Percentiles rank a stretch among this genome's conserved stretches.
Evolutionary conservation across 1,140 invertebrate genomes (phyloP).

Genomic region (Riptortus pedestris): DNA sequence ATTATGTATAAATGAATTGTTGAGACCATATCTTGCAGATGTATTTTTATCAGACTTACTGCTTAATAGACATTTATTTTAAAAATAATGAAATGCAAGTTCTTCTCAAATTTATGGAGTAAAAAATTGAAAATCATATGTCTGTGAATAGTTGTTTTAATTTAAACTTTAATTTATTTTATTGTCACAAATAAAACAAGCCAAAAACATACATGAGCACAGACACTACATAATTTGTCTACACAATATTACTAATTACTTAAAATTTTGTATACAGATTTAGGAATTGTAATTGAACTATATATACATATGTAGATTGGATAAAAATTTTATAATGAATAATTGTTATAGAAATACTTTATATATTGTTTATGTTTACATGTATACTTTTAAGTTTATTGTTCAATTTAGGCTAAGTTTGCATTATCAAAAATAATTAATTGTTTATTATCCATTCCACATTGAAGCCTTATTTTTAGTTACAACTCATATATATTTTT

Average conservation of each 20-base stretch:
- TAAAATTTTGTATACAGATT: neutral
- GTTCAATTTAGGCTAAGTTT: neutral
- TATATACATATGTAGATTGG: neutral
- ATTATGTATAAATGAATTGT: slow-evolving; percentile 14
- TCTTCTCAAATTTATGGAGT: too few species aligned
- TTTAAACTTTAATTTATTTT: neutral
- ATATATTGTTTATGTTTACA: slow-evolving; percentile 7
- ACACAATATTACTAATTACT: too few species aligned
- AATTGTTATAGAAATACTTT: neutral
- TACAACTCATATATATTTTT: neutral
- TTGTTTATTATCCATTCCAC: slow-evolving; percentile 2
- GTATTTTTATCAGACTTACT: too few species aligned
- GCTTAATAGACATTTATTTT: neutral
- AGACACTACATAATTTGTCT: too few species aligned
- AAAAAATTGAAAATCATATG: too few species aligned
- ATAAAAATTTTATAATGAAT: neutral
- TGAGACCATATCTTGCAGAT: slow-evolving; percentile 11
- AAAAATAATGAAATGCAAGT: neutral
- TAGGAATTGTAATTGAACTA: neutral
- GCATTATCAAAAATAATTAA: neutral
- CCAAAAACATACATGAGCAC: too few species aligned
- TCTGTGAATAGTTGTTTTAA: neutral
- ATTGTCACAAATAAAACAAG: neutral
- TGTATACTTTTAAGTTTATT: neutral
- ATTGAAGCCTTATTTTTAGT: neutral